These are phyloP conservation scores for Hirundo rustica DNA, from an alignment of 2,797 vertebrate species.

Conservation along the genomic window DNA sequence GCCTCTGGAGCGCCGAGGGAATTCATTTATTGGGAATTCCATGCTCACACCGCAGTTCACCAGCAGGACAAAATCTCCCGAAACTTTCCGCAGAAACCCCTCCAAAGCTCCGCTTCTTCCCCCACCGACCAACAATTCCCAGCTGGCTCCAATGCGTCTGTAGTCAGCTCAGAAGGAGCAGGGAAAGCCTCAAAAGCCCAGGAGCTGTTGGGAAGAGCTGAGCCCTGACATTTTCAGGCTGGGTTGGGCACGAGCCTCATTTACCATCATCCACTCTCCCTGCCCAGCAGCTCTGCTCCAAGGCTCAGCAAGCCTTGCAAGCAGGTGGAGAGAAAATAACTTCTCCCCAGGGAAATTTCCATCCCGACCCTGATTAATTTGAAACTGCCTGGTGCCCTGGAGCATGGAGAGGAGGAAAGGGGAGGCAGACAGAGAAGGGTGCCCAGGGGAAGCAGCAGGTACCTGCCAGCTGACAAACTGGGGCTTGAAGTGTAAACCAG, in stretches of 20 bases:
- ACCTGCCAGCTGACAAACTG: not conserved
- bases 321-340: constrained; percentile 9
- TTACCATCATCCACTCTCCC: not conserved
- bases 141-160: not conserved
- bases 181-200: not conserved
- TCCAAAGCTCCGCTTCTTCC: not conserved
- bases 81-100: not conserved
- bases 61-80: not conserved
- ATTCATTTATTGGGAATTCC: not conserved
- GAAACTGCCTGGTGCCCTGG: constrained; percentile 15
- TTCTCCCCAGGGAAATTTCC: constrained; percentile 11
- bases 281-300: not conserved
- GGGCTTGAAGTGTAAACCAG: not conserved
- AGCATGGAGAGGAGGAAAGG: not conserved
- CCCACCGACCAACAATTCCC: not conserved
- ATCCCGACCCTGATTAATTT: constrained; percentile 28
- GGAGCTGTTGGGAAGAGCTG: not conserved
- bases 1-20: not conserved
- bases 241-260: not conserved
- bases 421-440: not conserved
- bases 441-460: constrained; percentile 13
- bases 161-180: not conserved
- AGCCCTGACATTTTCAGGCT: not conserved
- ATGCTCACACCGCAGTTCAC: not conserved
- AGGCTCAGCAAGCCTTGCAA: not conserved